Evolutionary conservation across 2,113 vertebrate genomes (phyloP).

Genomic region (Eonycteris spelaea): DNA sequence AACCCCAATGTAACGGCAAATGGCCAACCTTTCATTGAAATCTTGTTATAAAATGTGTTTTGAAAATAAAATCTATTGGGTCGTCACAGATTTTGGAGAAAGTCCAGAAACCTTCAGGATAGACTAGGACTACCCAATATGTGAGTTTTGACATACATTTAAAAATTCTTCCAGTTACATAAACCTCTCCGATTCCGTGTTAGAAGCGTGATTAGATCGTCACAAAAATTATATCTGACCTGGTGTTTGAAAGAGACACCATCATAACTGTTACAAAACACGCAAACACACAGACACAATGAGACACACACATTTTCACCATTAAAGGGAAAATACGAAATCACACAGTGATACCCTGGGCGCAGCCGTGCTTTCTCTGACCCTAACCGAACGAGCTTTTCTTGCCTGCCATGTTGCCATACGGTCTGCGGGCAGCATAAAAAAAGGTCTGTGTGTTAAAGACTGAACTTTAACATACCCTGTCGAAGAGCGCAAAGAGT

Average conservation of each 20-base stretch:
- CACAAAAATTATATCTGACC: not conserved
- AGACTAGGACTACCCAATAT: not conserved
- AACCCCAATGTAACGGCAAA: not conserved
- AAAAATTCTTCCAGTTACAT: not conserved
- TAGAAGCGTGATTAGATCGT: not conserved
- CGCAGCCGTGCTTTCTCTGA: not conserved
- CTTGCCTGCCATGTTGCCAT: not conserved
- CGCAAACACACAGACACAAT: not conserved
- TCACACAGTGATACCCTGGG: not conserved
- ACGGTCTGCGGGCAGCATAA: not conserved
- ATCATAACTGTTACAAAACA: not conserved
- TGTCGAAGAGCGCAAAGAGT: conserved; percentile 95
- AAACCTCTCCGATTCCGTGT: not conserved
- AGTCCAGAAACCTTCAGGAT: not conserved
- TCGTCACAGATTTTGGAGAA: not conserved
- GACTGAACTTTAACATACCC: conserved; percentile 84
- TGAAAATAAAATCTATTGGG: conserved; percentile 4
- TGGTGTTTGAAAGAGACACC: not conserved
- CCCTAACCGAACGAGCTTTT: not conserved
- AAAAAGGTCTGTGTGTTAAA: not conserved
- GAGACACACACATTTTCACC: not conserved
- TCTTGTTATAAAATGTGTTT: not conserved
- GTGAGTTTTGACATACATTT: not conserved
- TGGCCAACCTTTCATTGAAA: not conserved
- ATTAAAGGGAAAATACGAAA: not conserved